Conservation (phyloP, 2,888 invertebrate genomes). For the Pinctada fucata region DNA sequence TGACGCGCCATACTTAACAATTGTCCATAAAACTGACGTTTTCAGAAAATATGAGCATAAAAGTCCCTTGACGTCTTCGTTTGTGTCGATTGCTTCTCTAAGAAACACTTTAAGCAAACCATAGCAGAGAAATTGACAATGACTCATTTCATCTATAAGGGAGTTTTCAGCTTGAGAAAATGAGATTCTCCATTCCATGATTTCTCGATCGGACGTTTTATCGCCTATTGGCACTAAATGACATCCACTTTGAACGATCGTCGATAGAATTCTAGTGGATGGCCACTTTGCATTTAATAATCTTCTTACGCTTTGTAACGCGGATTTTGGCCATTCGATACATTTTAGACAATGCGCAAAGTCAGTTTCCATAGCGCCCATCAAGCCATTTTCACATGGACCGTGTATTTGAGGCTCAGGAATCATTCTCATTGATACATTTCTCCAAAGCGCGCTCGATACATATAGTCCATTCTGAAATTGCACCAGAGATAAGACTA, state of each 20-base stretch:
- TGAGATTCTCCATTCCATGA: conserved; percentile 17
- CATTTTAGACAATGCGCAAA: neutral
- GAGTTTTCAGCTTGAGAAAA: conserved; percentile 12
- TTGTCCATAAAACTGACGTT: conserved; percentile 11
- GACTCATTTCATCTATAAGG: conserved; percentile 11
- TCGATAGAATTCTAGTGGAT: neutral
- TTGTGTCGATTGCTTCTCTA: conserved; percentile 10
- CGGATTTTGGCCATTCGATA: conserved; percentile 1
- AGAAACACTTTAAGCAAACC: conserved; percentile 10
- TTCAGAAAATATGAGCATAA: conserved; percentile 11
- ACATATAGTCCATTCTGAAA: too few relatives aligned
- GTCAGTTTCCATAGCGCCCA: neutral
- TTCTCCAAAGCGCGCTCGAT: too few relatives aligned
- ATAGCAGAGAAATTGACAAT: conserved; percentile 6
- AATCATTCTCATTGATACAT: too few relatives aligned
- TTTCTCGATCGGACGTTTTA: neutral
- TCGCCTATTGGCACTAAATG: neutral
- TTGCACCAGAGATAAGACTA: too few relatives aligned
- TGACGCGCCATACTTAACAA: neutral
- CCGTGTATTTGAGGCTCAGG: neutral
- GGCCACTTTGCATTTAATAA: neutral
- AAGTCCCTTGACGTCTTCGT: neutral
- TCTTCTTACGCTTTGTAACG: conserved; percentile 1
- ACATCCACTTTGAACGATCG: conserved; percentile 10
- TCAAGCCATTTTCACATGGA: conserved; percentile 3